Base-by-base conservation (phyloP, 1,140 invertebrate genomes). In the Calosoma granatense region DNA sequence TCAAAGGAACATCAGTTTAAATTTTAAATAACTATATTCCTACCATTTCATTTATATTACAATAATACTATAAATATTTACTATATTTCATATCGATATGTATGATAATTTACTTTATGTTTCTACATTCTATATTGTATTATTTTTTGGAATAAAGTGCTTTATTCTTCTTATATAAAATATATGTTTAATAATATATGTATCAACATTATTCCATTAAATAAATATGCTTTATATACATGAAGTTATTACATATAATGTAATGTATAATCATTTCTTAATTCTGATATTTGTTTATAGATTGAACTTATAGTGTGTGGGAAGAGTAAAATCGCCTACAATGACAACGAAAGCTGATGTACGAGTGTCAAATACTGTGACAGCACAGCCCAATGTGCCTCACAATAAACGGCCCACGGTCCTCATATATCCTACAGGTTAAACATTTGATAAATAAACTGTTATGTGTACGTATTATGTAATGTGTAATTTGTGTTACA, bases 401-500 rank as follows among this genome's bases (percentile, higher is more conserved):
- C 70, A 76, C 19, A 74, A 74, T 17, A 74, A 76, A 59, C 70
- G 72, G 58, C 75, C 76, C 22, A 75, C 75, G 19, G 72, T 79
- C 53, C 67, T 78, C 43, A 72, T 80, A 53, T 80, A 80, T 66
- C 77, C 78, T 0, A 78, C 78, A 60, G 78, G 78, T 79, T 62
- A 72, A 62, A 47, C 15, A 14, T 30, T 30, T 14, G 14, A 30
- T 6, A 6, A 14, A 30, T 30, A 36, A 6, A 36, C 26, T 36
- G n/a, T 9, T 36, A 36, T 9, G n/a, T 36, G 26, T 36, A n/a
- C n/a, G 14, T 19, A 56, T n/a, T n/a, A n/a, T n/a, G n/a, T n/a
- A n/a, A n/a, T n/a, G n/a, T n/a, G n/a, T n/a, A n/a, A n/a, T 59
- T 36, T 63, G 56, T 63, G 83, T 83, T n/a, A 26, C 82, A 92